phyloP scores from a whole-genome alignment of 1,140 invertebrate genomes.

The Drosophila bifasciata region DNA sequence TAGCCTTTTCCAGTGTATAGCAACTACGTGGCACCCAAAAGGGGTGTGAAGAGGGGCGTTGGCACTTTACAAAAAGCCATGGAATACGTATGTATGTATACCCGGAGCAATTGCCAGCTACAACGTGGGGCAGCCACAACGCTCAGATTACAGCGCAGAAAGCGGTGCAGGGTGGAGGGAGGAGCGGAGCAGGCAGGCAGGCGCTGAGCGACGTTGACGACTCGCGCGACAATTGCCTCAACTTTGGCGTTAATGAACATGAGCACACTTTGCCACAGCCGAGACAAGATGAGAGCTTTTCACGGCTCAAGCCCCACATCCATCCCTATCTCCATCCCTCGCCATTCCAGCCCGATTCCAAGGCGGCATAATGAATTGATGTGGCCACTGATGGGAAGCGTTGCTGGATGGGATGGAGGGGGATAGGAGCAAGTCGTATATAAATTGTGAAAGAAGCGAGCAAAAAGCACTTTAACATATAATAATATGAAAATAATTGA shows the following conservation, averaged over 20 bases:
- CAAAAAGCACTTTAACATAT: constrained; percentile 80
- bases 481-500: constrained; percentile 83
- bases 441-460: constrained; percentile 55
- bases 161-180: too few species aligned
- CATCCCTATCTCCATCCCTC: constrained; percentile 25
- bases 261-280: constrained; percentile 71
- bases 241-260: constrained; percentile 82
- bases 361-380: constrained; percentile 69
- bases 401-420: neutral
- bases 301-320: constrained; percentile 31
- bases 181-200: constrained; percentile 20
- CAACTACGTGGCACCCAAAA: too few species aligned
- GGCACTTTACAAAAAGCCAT: constrained; percentile 65
- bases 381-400: constrained; percentile 37
- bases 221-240: constrained; percentile 75
- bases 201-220: constrained; percentile 47
- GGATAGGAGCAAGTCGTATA: constrained; percentile 13
- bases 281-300: constrained; percentile 49
- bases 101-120: constrained; percentile 51
- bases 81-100: constrained; percentile 42
- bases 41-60: constrained; percentile 19
- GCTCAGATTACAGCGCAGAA: constrained; percentile 64
- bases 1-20: too few species aligned
- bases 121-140: constrained; percentile 8
- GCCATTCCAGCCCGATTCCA: constrained; percentile 15